Percentiles rank a stretch among this genome's conserved stretches.
Conservation (phyloP, 2,113 vertebrate genomes). For the Aphyosemion australe region DNA sequence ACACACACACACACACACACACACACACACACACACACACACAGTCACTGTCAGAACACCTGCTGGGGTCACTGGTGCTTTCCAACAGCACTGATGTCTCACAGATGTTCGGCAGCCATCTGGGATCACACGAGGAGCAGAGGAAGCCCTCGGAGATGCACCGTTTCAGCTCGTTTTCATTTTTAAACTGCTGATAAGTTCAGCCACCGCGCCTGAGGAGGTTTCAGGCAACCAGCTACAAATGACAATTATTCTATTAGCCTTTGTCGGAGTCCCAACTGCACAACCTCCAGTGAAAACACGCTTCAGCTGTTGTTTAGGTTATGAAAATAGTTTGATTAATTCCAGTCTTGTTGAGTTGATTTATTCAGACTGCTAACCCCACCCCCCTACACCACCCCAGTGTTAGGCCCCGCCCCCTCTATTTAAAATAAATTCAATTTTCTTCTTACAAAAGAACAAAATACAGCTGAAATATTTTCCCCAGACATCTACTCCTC, state of each 20-base stretch:
- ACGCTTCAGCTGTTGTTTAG: neutral
- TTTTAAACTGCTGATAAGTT: conserved; percentile 7
- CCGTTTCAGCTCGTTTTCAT: neutral
- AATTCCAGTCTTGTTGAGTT: conserved; percentile 9
- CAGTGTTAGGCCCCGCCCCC: too few relatives aligned
- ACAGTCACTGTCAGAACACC: conserved; percentile 56
- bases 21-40: conserved; percentile 19
- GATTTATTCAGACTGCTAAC: neutral
- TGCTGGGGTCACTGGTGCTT: conserved; percentile 52
- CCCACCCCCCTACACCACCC: too few relatives aligned
- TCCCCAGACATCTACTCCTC: too few relatives aligned
- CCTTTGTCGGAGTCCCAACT: neutral
- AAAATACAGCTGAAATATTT: too few relatives aligned
- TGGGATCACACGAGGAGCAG: conserved; percentile 9
- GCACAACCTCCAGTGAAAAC: neutral
- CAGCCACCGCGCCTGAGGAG: neutral
- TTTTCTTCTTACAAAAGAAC: too few relatives aligned
- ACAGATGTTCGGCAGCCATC: conserved; percentile 55
- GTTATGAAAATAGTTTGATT: neutral
- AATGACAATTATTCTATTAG: conserved; percentile 5
- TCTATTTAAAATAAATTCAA: too few relatives aligned
- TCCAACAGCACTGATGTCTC: conserved; percentile 38
- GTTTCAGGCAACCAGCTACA: conserved; percentile 1
- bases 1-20: conserved; percentile 13
- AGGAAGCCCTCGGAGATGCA: conserved; percentile 11